Percentiles rank a stretch among this genome's conserved stretches.
phyloP scores from a whole-genome alignment of 2,797 vertebrate genomes.

The Staurois parvus region DNA sequence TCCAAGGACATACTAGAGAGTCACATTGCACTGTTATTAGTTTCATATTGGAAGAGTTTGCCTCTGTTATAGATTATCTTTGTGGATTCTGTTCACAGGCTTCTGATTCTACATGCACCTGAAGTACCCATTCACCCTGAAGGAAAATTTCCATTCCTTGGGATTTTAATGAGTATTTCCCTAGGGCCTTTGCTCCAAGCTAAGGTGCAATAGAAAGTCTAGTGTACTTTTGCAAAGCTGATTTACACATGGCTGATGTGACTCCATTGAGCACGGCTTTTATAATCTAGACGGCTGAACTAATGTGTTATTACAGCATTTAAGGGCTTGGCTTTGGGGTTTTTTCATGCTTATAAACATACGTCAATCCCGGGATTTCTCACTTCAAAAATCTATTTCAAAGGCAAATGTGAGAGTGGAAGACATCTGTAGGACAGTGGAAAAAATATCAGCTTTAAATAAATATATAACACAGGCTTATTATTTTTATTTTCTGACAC shows the following conservation, averaged over 20 bases:
- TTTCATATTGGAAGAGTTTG: slow-evolving; percentile 1
- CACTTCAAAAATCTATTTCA: slow-evolving; percentile 21
- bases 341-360: slow-evolving; percentile 34
- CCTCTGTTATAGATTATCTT: slow-evolving; percentile 17
- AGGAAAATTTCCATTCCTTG: slow-evolving; percentile 19
- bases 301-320: slow-evolving; percentile 56
- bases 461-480: not conserved
- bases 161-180: slow-evolving; percentile 17
- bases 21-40: slow-evolving; percentile 41
- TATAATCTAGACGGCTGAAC: slow-evolving; percentile 33
- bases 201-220: slow-evolving; percentile 40
- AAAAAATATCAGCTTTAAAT: not conserved
- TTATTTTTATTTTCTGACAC: too few species aligned
- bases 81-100: slow-evolving; percentile 2
- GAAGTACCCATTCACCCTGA: slow-evolving; percentile 23
- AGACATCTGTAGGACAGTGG: not conserved
- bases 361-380: slow-evolving; percentile 40
- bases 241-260: slow-evolving; percentile 49
- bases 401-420: slow-evolving; percentile 17
- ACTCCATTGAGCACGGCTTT: slow-evolving; percentile 28
- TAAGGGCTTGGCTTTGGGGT: slow-evolving; percentile 34
- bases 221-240: slow-evolving; percentile 47
- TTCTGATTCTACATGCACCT: slow-evolving; percentile 16
- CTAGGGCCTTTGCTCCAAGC: slow-evolving; percentile 28
- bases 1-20: slow-evolving; percentile 20